These are phyloP conservation scores for Podotricha telesiphe DNA, from an alignment of 2,888 invertebrate genomes.

Conservation along the genomic window DNA sequence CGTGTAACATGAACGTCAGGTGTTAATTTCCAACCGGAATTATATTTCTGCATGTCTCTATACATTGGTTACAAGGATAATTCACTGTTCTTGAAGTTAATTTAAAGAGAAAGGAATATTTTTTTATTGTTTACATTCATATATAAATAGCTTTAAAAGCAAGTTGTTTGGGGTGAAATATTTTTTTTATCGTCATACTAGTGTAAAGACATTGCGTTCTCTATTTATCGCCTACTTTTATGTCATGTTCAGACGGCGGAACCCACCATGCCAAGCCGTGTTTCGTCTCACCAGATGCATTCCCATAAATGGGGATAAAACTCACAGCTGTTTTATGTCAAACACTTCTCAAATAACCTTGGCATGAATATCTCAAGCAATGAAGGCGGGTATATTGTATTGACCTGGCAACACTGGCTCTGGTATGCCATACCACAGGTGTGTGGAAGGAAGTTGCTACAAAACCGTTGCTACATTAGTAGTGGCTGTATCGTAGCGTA, in stretches of 20 bases:
- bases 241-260: background rate
- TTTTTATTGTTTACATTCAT: background rate
- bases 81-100: slow-evolving; percentile 32
- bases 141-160: background rate
- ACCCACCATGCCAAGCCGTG: background rate
- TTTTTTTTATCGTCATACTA: background rate
- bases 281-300: background rate
- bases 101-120: slow-evolving; percentile 39
- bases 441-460: too few relatives aligned
- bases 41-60: slow-evolving; percentile 35
- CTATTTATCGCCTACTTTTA: background rate
- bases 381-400: too few relatives aligned
- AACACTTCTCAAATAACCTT: too few relatives aligned
- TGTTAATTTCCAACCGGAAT: slow-evolving; percentile 29
- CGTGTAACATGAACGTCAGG: slow-evolving; percentile 38
- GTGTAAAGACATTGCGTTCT: background rate
- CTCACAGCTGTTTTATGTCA: too few relatives aligned
- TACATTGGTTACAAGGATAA: slow-evolving; percentile 38
- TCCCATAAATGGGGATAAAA: too few relatives aligned
- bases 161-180: background rate
- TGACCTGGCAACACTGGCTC: too few relatives aligned
- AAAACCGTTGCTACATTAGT: too few relatives aligned
- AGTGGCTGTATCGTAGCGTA: too few relatives aligned
- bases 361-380: too few relatives aligned
- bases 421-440: too few relatives aligned